Evolutionary conservation across 2,888 invertebrate species (phyloP).

Genomic region (Penaeus monodon): DNA sequence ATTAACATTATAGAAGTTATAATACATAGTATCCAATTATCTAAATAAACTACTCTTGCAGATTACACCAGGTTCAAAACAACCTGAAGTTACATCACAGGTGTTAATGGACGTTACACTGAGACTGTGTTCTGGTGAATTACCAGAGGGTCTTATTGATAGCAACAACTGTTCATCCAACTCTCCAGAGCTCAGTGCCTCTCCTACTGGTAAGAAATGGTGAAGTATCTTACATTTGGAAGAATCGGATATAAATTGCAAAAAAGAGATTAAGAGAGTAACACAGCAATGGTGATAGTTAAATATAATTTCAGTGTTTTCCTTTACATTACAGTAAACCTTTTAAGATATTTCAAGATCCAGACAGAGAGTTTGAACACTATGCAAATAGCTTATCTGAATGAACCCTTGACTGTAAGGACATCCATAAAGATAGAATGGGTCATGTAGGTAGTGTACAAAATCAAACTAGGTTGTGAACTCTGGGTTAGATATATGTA

Average conservation of each 20-base stretch:
- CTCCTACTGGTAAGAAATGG: constrained; percentile 52
- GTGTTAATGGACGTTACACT: constrained; percentile 49
- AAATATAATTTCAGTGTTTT: neutral
- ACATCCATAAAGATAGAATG: too few species aligned
- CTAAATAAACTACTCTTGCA: neutral
- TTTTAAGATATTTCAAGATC: neutral
- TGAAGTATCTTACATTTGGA: neutral
- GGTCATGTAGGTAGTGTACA: too few species aligned
- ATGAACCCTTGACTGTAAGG: too few species aligned
- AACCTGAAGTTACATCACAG: constrained; percentile 51
- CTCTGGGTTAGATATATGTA: too few species aligned
- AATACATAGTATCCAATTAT: neutral
- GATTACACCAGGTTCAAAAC: constrained; percentile 43
- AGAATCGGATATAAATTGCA: too few species aligned
- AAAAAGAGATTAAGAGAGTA: too few species aligned
- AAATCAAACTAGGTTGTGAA: too few species aligned
- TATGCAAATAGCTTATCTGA: too few species aligned
- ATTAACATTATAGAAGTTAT: neutral
- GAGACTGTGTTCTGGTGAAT: constrained; percentile 47
- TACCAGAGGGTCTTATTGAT: constrained; percentile 32
- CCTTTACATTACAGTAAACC: neutral
- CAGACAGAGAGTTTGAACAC: too few species aligned
- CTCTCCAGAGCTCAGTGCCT: constrained; percentile 56
- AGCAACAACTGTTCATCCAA: constrained; percentile 26
- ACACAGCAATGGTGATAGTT: too few species aligned